A percentile compares a stretch with the other conserved stretches of the same genome.
These are phyloP conservation scores for Halcyon chelicuti DNA, from an alignment of 2,797 vertebrate genomes.

Conservation along the genomic window DNA sequence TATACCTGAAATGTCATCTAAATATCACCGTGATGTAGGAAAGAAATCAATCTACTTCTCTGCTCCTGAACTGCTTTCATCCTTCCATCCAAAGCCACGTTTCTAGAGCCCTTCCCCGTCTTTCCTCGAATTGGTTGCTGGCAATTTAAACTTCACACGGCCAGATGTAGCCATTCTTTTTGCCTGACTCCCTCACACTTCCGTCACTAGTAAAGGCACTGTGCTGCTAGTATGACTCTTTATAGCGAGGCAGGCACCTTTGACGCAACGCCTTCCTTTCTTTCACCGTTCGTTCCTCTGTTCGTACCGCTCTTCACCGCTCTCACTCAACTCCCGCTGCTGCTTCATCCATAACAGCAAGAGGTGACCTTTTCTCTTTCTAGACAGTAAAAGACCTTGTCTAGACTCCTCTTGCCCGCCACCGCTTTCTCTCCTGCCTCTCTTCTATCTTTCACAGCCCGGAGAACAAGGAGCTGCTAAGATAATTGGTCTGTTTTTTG, in stretches of 20 bases:
- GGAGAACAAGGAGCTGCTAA: neutral
- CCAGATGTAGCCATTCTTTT: neutral
- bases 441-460: neutral
- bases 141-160: neutral
- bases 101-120: neutral
- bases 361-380: neutral
- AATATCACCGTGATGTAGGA: neutral
- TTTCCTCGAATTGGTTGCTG: neutral
- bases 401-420: neutral
- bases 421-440: neutral
- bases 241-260: neutral
- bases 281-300: neutral
- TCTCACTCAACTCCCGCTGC: neutral
- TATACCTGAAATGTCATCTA: constrained; percentile 63
- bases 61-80: neutral
- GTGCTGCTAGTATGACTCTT: neutral
- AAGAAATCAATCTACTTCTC: neutral
- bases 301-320: neutral
- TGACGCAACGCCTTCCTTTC: neutral
- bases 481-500: neutral
- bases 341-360: neutral
- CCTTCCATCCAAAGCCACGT: neutral
- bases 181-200: neutral
- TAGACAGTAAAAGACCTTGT: neutral
- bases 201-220: neutral